Evolutionary conservation across 2,113 vertebrate genomes (phyloP).

Genomic region (Burhinus bistriatus): DNA sequence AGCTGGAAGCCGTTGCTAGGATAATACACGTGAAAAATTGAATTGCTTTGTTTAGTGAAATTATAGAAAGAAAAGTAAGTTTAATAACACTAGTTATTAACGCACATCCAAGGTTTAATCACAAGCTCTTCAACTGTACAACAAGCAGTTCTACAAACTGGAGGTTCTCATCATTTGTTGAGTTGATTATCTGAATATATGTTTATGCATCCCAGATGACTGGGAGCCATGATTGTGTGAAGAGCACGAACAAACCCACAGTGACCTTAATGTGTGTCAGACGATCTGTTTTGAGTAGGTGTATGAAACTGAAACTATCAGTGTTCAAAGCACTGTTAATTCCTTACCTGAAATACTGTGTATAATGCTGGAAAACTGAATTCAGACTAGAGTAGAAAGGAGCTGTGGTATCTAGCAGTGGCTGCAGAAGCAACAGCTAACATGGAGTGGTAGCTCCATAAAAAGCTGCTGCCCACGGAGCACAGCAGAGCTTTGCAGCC

Average conservation of each 20-base stretch:
- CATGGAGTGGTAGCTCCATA: background rate
- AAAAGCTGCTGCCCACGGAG: background rate
- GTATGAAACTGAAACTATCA: background rate
- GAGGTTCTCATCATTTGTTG: background rate
- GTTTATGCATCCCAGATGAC: background rate
- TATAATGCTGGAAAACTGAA: background rate
- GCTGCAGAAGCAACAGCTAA: background rate
- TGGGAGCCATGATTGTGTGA: background rate
- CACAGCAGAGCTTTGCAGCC: background rate
- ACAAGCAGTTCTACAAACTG: background rate
- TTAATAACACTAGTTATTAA: background rate
- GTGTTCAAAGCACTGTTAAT: background rate
- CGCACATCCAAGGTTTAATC: background rate
- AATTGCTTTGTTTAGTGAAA: background rate
- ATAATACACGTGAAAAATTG: background rate
- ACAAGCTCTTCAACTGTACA: background rate
- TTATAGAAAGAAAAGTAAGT: background rate
- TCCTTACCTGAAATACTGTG: background rate
- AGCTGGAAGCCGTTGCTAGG: background rate
- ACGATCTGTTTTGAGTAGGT: background rate
- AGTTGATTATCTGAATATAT: background rate
- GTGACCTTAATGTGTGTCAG: background rate
- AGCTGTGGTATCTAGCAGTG: background rate
- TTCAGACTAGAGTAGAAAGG: background rate
- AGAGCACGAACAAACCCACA: background rate